phyloP scores from a whole-genome alignment of 2,888 invertebrate species.

The Lasius platythorax region DNA sequence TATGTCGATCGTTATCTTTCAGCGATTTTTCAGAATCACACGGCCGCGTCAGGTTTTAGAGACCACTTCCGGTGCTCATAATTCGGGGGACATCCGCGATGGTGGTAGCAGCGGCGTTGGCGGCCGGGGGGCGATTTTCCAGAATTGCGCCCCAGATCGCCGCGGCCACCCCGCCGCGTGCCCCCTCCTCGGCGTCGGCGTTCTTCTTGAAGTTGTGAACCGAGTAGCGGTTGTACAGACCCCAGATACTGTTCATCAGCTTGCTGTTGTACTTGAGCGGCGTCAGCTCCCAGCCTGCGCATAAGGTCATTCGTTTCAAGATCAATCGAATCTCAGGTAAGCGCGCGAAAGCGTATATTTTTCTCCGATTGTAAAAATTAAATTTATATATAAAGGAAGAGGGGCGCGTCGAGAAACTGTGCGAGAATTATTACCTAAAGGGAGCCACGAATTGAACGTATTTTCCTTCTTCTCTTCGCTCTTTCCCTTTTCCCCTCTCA shows the following conservation, averaged over 20 bases:
- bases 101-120: slow-evolving; percentile 55
- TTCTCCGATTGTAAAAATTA: neutral
- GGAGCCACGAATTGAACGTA: slow-evolving; percentile 67
- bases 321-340: neutral
- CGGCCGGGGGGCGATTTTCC: slow-evolving; percentile 87
- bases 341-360: neutral
- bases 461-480: slow-evolving; percentile 54
- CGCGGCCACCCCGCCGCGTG: slow-evolving; percentile 85
- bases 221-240: slow-evolving; percentile 95
- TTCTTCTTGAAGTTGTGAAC: slow-evolving; percentile 95
- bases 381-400: neutral
- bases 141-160: slow-evolving; percentile 81
- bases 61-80: slow-evolving; percentile 34
- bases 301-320: slow-evolving; percentile 28
- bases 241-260: slow-evolving; percentile 97
- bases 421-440: slow-evolving; percentile 58
- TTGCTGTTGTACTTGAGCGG: slow-evolving; percentile 94
- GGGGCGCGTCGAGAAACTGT: neutral
- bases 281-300: slow-evolving; percentile 89
- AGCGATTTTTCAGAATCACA: neutral
- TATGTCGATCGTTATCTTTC: neutral
- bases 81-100: slow-evolving; percentile 50
- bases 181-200: slow-evolving; percentile 87
- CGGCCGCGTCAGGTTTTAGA: slow-evolving; percentile 11
- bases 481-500: slow-evolving; percentile 54